Conservation (phyloP, 2,888 invertebrate species). For the Ischnus inquisitorius region DNA sequence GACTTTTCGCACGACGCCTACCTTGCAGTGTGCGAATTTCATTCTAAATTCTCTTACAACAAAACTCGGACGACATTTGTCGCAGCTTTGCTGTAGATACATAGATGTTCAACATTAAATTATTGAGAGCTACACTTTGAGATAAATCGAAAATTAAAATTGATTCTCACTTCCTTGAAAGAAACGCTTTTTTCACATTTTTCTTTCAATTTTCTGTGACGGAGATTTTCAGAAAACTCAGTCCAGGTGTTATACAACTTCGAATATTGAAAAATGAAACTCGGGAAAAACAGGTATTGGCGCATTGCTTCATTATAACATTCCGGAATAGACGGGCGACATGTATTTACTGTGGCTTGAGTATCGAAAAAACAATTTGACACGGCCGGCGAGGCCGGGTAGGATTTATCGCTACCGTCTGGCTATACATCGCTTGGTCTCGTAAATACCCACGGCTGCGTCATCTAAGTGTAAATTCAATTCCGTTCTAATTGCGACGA, state of each 20-base stretch:
- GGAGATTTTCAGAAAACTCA: too few relatives aligned
- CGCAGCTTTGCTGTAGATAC: not conserved
- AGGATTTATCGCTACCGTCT: not conserved
- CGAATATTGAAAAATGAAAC: too few relatives aligned
- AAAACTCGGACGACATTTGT: not conserved
- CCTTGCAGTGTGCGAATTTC: not conserved
- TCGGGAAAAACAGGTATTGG: too few relatives aligned
- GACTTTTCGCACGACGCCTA: not conserved
- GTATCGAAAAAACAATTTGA: too few relatives aligned
- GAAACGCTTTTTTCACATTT: not conserved
- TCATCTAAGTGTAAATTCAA: slow-evolving; percentile 64
- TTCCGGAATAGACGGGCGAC: too few relatives aligned
- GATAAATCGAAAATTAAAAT: not conserved
- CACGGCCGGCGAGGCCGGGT: too few relatives aligned
- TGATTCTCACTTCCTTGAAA: not conserved
- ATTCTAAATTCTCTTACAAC: not conserved
- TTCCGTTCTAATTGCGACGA: slow-evolving; percentile 60
- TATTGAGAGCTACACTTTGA: not conserved
- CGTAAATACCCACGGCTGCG: not conserved
- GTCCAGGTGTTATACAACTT: too few relatives aligned
- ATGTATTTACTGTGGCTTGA: not conserved
- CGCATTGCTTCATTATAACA: too few relatives aligned
- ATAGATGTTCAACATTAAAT: too few relatives aligned
- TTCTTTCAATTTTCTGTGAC: too few relatives aligned
- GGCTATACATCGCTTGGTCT: not conserved